A percentile compares a stretch with the other conserved stretches of the same genome.
Evolutionary conservation across 2,888 invertebrate genomes (phyloP).

Genomic region (Chamaedrilus cognettii): DNA sequence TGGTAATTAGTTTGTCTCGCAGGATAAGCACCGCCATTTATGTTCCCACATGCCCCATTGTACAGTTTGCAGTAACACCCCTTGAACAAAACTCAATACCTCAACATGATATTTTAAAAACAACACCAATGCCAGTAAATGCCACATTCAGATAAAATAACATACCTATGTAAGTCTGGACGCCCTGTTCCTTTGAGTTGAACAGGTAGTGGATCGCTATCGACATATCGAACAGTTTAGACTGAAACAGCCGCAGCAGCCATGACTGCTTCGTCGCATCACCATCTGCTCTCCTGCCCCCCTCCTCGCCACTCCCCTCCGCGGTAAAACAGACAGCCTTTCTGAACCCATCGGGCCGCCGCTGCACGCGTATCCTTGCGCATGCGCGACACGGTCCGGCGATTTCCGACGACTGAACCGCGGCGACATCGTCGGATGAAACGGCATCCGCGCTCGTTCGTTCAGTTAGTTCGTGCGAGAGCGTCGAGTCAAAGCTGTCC

Average conservation of each 20-base stretch:
- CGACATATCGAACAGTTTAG: slow-evolving; percentile 96
- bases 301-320: slow-evolving; percentile 2
- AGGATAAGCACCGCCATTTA: too few species aligned
- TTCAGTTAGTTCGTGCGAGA: too few species aligned
- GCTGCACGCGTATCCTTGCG: not conserved
- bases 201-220: slow-evolving; percentile 98
- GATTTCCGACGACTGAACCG: not conserved
- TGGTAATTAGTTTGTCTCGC: too few species aligned
- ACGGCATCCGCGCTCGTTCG: not conserved
- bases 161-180: slow-evolving; percentile 89
- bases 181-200: slow-evolving; percentile 97
- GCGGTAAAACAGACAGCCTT: not conserved
- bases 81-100: too few species aligned
- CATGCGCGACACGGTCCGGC: not conserved
- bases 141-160: too few species aligned
- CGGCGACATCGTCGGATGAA: not conserved
- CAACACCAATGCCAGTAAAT: too few species aligned
- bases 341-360: not conserved
- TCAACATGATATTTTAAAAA: too few species aligned
- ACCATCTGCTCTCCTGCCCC: not conserved
- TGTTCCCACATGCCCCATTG: too few species aligned
- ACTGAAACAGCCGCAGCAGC: slow-evolving; percentile 89
- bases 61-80: too few species aligned
- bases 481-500: slow-evolving; percentile 12
- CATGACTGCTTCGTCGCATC: slow-evolving; percentile 43